These are phyloP conservation scores for Harlomillsia oculata DNA, from an alignment of 1,140 invertebrate genomes.

Conservation along the genomic window DNA sequence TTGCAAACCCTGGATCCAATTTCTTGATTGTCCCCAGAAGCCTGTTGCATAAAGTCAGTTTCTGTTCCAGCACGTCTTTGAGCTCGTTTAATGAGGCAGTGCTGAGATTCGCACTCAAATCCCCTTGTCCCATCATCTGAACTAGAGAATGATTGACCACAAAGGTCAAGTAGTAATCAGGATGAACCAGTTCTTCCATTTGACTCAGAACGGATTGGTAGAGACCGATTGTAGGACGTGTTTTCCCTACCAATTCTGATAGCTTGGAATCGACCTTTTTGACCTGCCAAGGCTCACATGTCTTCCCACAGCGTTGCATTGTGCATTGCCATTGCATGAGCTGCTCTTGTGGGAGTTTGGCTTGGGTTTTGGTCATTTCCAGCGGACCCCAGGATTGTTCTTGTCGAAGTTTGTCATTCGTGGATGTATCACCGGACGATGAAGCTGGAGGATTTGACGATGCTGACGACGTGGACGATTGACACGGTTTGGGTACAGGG, in stretches of 20 bases:
- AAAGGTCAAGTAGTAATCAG: slow-evolving; percentile 32
- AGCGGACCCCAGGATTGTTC: no score
- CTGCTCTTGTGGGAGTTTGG: slow-evolving; percentile 1
- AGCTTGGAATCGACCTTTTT: slow-evolving; percentile 31
- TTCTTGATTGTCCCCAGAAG: slow-evolving; percentile 21
- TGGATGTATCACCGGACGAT: not conserved
- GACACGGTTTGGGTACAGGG: slow-evolving; percentile 12
- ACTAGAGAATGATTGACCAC: slow-evolving; percentile 30
- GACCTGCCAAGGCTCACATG: slow-evolving; percentile 28
- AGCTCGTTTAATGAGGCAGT: slow-evolving; percentile 1
- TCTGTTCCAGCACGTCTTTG: slow-evolving; percentile 28
- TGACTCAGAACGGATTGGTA: slow-evolving; percentile 20
- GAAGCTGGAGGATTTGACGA: not conserved
- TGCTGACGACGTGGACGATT: not conserved
- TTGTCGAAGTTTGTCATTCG: not conserved
- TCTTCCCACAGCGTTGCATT: slow-evolving; percentile 20
- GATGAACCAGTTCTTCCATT: slow-evolving; percentile 31
- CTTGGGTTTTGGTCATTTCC: no score
- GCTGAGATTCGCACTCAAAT: not conserved
- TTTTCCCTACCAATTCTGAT: slow-evolving; percentile 24
- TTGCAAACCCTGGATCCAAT: slow-evolving; percentile 30
- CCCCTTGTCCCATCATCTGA: slow-evolving; percentile 29
- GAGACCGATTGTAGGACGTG: slow-evolving; percentile 5
- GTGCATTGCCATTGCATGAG: slow-evolving; percentile 27
- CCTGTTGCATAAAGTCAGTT: slow-evolving; percentile 28